Percentiles rank a stretch among this genome's conserved stretches.
Conservation (phyloP, 2,888 invertebrate genomes). For the Brenthis hecate region DNA sequence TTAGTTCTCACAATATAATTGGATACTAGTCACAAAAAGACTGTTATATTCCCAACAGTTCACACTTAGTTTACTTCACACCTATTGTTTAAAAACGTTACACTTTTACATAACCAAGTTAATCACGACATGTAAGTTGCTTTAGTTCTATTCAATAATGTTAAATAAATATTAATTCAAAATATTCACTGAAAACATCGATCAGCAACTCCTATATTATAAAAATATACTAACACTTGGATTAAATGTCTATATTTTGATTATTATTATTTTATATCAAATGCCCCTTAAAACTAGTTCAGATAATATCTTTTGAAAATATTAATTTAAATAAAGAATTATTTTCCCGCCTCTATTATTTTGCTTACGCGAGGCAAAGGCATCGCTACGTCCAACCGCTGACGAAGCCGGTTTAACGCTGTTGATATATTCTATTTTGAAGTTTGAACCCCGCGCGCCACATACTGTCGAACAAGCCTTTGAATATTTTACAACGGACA, state of each 20-base stretch:
- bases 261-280: slow-evolving; percentile 2
- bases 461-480: slow-evolving; percentile 46
- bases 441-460: slow-evolving; percentile 61
- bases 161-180: background rate
- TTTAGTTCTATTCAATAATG: background rate
- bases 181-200: background rate
- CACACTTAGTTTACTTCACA: slow-evolving; percentile 42
- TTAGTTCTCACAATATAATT: slow-evolving; percentile 23
- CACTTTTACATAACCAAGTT: slow-evolving; percentile 30
- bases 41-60: slow-evolving; percentile 36
- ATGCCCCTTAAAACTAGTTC: background rate
- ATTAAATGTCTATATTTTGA: background rate
- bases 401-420: slow-evolving; percentile 73
- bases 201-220: background rate
- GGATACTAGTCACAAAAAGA: slow-evolving; percentile 27
- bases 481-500: slow-evolving; percentile 41
- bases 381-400: slow-evolving; percentile 63
- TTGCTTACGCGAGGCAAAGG: slow-evolving; percentile 41
- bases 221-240: background rate
- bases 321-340: slow-evolving; percentile 24
- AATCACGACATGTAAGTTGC: slow-evolving; percentile 13
- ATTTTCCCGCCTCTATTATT: slow-evolving; percentile 69
- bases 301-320: background rate
- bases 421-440: slow-evolving; percentile 75
- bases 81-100: slow-evolving; percentile 39